Evolutionary conservation across 2,113 vertebrate genomes (phyloP).

Genomic region (Podilymbus podiceps): DNA sequence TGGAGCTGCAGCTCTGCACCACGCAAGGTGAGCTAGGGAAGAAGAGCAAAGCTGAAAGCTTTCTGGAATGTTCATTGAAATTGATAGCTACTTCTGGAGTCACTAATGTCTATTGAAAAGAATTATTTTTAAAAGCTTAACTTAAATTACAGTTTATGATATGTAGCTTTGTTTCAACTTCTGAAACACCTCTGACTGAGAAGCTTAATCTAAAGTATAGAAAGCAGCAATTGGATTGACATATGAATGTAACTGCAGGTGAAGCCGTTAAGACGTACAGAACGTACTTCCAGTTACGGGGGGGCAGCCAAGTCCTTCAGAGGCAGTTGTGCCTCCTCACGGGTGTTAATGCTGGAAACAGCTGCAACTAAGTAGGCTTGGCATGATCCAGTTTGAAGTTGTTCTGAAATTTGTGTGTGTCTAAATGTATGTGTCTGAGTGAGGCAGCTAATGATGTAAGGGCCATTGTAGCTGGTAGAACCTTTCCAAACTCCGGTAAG

Average conservation of each 20-base stretch:
- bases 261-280: background rate
- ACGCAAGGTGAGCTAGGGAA: background rate
- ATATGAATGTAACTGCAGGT: background rate
- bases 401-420: background rate
- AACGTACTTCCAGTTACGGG: background rate
- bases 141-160: background rate
- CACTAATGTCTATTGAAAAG: background rate
- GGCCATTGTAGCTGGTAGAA: background rate
- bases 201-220: background rate
- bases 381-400: background rate
- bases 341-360: background rate
- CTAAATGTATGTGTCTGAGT: background rate
- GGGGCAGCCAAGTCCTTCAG: rapidly evolving
- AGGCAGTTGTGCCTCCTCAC: rapidly evolving
- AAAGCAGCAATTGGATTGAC: background rate
- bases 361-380: background rate
- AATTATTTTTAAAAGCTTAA: background rate
- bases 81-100: background rate
- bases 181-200: background rate
- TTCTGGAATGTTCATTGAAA: background rate
- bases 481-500: background rate
- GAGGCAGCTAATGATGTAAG: background rate
- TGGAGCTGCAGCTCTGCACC: background rate
- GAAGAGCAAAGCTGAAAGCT: background rate
- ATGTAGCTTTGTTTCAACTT: background rate